Percentiles rank a stretch among this genome's conserved stretches.
These are phyloP conservation scores for Crax fasciolata DNA, from an alignment of 2,797 vertebrate genomes.

Conservation along the genomic window DNA sequence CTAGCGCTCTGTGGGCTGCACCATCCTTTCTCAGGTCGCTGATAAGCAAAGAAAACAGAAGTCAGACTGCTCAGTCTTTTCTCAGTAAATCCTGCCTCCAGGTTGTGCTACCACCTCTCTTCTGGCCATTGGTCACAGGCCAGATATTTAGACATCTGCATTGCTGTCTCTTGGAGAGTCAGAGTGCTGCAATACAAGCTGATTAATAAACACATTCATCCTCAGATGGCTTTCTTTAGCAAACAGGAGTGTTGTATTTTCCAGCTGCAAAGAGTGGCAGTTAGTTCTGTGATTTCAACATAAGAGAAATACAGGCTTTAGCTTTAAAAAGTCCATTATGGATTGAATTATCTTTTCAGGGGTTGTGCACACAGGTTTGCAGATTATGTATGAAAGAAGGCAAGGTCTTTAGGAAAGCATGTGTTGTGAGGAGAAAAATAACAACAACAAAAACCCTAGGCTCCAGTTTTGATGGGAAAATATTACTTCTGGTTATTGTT, in stretches of 20 bases:
- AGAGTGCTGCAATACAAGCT: background rate
- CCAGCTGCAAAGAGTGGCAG: background rate
- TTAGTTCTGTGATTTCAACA: background rate
- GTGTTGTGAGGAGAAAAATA: conserved; percentile 54
- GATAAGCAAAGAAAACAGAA: background rate
- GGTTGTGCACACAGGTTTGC: conserved; percentile 1
- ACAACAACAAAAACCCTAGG: conserved; percentile 46
- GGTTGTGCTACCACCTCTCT: background rate
- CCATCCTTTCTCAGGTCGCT: background rate
- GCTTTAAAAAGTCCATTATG: background rate
- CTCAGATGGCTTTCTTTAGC: background rate
- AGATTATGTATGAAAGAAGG: conserved; percentile 36
- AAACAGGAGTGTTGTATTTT: conserved; percentile 16
- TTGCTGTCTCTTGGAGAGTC: background rate
- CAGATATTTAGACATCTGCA: background rate
- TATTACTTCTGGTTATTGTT: conserved; percentile 78
- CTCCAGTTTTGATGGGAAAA: conserved; percentile 74
- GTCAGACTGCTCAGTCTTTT: background rate
- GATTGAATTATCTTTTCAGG: conserved; percentile 51
- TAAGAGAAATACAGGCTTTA: background rate
- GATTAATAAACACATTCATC: background rate
- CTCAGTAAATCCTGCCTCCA: background rate
- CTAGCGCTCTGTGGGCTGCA: background rate
- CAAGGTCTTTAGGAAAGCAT: conserved; percentile 34
- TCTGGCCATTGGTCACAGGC: background rate